phyloP scores from a whole-genome alignment of 2,113 vertebrate genomes.

The Rhizomys pruinosus region DNA sequence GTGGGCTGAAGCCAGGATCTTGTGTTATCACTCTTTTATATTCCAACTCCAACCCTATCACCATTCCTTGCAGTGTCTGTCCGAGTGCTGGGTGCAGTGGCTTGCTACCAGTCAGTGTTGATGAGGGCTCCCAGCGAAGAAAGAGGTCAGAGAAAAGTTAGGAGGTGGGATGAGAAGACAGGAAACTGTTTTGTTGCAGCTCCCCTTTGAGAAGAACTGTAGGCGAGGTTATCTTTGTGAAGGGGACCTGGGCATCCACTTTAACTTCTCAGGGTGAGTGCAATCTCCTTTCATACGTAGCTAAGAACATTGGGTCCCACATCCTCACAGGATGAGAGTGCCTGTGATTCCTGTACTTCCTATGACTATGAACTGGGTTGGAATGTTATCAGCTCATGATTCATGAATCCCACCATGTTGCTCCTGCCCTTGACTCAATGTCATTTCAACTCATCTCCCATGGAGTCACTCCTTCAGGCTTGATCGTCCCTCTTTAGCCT shows the following conservation, averaged over 20 bases:
- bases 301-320: neutral
- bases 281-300: neutral
- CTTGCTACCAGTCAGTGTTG: neutral
- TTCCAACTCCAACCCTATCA: too few relatives aligned
- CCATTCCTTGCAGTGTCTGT: neutral
- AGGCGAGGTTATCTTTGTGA: constrained; percentile 86
- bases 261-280: constrained; percentile 86
- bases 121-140: neutral
- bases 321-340: neutral
- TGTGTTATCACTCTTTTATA: neutral
- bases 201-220: constrained; percentile 91
- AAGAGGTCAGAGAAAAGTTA: too few relatives aligned
- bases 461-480: neutral
- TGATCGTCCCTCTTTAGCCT: constrained; percentile 62
- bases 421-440: neutral
- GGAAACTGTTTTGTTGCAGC: constrained; percentile 80
- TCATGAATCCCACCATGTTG: neutral
- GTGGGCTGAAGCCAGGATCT: neutral
- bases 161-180: neutral
- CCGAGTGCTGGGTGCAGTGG: too few relatives aligned
- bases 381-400: neutral
- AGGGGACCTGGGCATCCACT: constrained; percentile 87
- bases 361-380: neutral
- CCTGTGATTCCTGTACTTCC: neutral
- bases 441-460: neutral